Conservation (phyloP, 2,113 vertebrate genomes). For the Aldabrachelys gigantea region DNA sequence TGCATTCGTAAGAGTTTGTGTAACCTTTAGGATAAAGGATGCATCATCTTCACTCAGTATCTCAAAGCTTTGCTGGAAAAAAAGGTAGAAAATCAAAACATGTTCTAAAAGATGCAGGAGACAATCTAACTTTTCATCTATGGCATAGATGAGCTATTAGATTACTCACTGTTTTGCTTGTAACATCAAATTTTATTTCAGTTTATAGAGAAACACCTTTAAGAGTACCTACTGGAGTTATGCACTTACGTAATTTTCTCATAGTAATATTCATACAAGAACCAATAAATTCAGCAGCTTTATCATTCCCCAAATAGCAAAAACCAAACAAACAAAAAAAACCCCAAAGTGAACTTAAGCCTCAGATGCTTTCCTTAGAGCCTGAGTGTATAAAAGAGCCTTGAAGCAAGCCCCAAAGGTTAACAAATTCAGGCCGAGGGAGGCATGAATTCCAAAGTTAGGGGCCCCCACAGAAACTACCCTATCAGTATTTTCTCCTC, state of each 20-base stretch:
- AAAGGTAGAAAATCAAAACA: neutral
- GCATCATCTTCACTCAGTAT: slow-evolving; percentile 69
- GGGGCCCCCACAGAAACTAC: rapidly evolving
- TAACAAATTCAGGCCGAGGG: neutral
- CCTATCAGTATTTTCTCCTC: rapidly evolving
- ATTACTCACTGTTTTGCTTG: too few relatives aligned
- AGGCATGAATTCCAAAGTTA: neutral
- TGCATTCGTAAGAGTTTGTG: slow-evolving; percentile 60
- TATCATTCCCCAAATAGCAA: neutral
- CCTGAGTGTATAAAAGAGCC: neutral
- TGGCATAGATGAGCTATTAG: neutral
- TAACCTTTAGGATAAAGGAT: slow-evolving; percentile 70
- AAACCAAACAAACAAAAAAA: neutral
- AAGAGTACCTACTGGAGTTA: neutral
- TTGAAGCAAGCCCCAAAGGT: neutral
- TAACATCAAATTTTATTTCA: neutral
- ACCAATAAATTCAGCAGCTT: neutral
- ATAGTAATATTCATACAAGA: neutral
- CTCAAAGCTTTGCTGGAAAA: slow-evolving; percentile 65
- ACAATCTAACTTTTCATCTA: neutral
- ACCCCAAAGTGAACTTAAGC: neutral
- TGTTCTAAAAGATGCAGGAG: neutral
- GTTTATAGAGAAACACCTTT: neutral
- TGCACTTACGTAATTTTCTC: neutral
- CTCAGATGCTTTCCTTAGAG: neutral